These are phyloP conservation scores for Cheilosia vulpina DNA, from an alignment of 2,888 invertebrate genomes.

Conservation along the genomic window DNA sequence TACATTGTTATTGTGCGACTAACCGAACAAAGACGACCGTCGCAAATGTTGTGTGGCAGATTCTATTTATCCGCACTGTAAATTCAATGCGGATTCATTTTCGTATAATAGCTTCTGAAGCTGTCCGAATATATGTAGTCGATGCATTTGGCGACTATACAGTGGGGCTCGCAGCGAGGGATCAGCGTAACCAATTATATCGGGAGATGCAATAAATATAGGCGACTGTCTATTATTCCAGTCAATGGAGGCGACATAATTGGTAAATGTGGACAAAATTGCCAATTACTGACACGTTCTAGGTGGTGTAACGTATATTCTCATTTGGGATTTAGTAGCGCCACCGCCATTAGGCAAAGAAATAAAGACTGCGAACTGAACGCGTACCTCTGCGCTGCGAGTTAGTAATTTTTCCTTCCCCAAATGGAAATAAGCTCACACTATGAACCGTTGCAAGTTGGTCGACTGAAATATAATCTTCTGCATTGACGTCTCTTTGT, in stretches of 20 bases:
- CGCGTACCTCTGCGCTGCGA: too few relatives aligned
- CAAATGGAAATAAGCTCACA: too few relatives aligned
- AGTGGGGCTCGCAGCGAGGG: conserved; percentile 25
- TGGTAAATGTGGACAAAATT: neutral
- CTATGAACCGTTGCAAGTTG: too few relatives aligned
- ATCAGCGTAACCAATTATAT: too few relatives aligned
- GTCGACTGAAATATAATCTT: too few relatives aligned
- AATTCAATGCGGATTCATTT: conserved; percentile 68
- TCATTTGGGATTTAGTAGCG: too few relatives aligned
- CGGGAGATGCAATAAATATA: too few relatives aligned
- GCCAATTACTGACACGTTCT: neutral
- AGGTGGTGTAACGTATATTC: neutral
- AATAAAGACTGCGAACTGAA: too few relatives aligned
- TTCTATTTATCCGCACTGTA: conserved; percentile 52
- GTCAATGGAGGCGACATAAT: neutral
- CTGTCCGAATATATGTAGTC: conserved; percentile 29
- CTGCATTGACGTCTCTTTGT: too few relatives aligned
- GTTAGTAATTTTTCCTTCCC: too few relatives aligned
- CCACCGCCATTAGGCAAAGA: too few relatives aligned
- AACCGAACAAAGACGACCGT: conserved; percentile 34
- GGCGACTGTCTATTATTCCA: too few relatives aligned
- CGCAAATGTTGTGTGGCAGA: conserved; percentile 5
- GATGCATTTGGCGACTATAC: conserved; percentile 20
- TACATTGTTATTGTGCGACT: conserved; percentile 49
- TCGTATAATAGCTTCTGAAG: conserved; percentile 46